Percentiles rank a stretch among this genome's conserved stretches.
Conservation (phyloP, 1,140 invertebrate genomes). For the Drosophila serrata region DNA sequence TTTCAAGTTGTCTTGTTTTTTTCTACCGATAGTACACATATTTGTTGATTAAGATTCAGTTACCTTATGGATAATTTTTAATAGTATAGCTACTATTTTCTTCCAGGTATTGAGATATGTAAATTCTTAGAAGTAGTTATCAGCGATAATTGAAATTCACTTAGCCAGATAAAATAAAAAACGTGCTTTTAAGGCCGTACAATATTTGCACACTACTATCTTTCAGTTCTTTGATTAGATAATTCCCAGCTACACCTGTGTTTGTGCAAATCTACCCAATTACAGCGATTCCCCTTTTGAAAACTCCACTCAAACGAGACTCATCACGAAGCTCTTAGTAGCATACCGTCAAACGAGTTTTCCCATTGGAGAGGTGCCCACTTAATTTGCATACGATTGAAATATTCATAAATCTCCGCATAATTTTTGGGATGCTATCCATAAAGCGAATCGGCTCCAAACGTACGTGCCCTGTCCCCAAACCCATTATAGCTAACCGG, state of each 20-base stretch:
- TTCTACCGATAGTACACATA: background rate
- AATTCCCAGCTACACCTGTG: background rate
- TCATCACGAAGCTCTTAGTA: background rate
- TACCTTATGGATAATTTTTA: background rate
- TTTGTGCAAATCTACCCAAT: background rate
- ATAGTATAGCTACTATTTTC: background rate
- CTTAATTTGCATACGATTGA: constrained; percentile 49
- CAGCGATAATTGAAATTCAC: no score
- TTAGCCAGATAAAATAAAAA: no score
- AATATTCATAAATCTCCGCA: constrained; percentile 44
- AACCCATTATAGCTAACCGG: constrained; percentile 21
- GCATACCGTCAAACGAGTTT: constrained; percentile 38
- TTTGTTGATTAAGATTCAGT: background rate
- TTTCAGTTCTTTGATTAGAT: constrained; percentile 12
- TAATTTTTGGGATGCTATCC: constrained; percentile 36
- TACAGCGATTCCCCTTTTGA: constrained; percentile 20
- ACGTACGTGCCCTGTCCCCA: constrained; percentile 32
- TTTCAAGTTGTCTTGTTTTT: background rate
- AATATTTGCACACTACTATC: no score
- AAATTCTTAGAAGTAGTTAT: no score
- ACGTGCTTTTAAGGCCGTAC: no score
- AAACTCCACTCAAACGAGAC: constrained; percentile 6
- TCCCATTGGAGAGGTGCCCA: constrained; percentile 12
- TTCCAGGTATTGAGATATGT: no score
- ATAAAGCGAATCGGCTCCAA: constrained; percentile 23